Evolutionary conservation across 2,888 invertebrate genomes (phyloP).

Genomic region (Malthinus flaveolus): DNA sequence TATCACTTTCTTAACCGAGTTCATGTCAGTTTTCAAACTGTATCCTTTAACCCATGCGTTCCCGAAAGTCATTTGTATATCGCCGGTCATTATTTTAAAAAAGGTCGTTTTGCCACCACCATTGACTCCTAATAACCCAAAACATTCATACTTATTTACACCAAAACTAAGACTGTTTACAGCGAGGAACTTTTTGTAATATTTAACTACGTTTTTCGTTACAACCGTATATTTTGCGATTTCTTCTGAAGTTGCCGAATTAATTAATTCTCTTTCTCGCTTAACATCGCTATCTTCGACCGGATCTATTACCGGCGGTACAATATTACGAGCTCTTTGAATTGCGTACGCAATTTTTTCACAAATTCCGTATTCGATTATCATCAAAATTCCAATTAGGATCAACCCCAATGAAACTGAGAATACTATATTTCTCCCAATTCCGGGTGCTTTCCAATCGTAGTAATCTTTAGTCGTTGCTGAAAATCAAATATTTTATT

Average conservation of each 20-base stretch:
- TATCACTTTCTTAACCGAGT: too few species aligned
- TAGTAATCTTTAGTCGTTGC: too few species aligned
- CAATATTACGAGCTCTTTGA: not conserved
- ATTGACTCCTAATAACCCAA: constrained; percentile 77
- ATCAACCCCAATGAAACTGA: constrained; percentile 61
- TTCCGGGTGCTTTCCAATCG: too few species aligned
- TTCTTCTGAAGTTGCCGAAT: constrained; percentile 48
- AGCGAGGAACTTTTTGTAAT: constrained; percentile 68
- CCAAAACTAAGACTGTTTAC: constrained; percentile 71
- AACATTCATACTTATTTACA: constrained; percentile 68
- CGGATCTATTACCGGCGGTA: constrained; percentile 42
- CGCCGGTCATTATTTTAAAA: constrained; percentile 89
- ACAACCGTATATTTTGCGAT: constrained; percentile 51
- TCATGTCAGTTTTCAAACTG: too few species aligned
- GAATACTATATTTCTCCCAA: too few species aligned
- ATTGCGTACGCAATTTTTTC: constrained; percentile 54
- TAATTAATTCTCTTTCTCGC: constrained; percentile 58
- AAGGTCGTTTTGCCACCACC: constrained; percentile 89
- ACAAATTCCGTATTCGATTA: constrained; percentile 65
- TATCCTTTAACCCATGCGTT: constrained; percentile 64
- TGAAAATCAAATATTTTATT: too few species aligned
- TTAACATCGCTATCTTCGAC: constrained; percentile 59
- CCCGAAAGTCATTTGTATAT: constrained; percentile 70
- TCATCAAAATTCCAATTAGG: constrained; percentile 64
- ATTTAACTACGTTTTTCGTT: too few species aligned